Base-by-base conservation (phyloP, 1,140 invertebrate genomes). In the Drosophila busckii region DNA sequence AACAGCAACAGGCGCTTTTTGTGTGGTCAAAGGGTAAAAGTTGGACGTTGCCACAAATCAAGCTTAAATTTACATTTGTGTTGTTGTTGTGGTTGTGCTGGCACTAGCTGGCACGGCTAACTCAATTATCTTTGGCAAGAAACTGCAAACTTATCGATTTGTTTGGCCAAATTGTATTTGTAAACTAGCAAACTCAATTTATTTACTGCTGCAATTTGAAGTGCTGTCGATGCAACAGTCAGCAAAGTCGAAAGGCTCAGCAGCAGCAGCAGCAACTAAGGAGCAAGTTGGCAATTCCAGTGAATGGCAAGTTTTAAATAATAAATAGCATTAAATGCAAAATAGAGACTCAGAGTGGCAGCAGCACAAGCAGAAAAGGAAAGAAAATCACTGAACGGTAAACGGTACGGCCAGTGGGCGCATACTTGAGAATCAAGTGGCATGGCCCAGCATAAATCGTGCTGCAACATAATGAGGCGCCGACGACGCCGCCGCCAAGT, bases 61-160 rank as follows among this genome's bases (percentile, higher is more conserved):
- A n/a, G n/a, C n/a, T n/a, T n/a, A n/a, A n/a, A n/a, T n/a, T n/a
- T n/a, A n/a, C n/a, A n/a, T n/a, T n/a, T n/a, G n/a, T n/a, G n/a
- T n/a, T n/a, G n/a, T n/a, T n/a, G n/a, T n/a, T n/a, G n/a, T n/a
- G n/a, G n/a, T n/a, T n/a, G n/a, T n/a, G n/a, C n/a, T n/a, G n/a
- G n/a, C n/a, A n/a, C n/a, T n/a, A n/a, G n/a, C n/a, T n/a, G n/a
- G n/a, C n/a, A n/a, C n/a, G n/a, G n/a, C n/a, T 78, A 80, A 80
- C 68, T 82, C 52, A 50, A 82, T 82, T 80, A 52, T n/a, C n/a
- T 40, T 45, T 55, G 54, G 53, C 46, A 46, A 56, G 64, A 38
- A 73, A 80, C 82, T 58, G 38, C 42, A 82, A 82, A 78, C 68
- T 78, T 80, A 80, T 80, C 69, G 73, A 80, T 80, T 82, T 69